Conservation (phyloP, 2,797 vertebrate genomes). For the Onychomys leucogaster region DNA sequence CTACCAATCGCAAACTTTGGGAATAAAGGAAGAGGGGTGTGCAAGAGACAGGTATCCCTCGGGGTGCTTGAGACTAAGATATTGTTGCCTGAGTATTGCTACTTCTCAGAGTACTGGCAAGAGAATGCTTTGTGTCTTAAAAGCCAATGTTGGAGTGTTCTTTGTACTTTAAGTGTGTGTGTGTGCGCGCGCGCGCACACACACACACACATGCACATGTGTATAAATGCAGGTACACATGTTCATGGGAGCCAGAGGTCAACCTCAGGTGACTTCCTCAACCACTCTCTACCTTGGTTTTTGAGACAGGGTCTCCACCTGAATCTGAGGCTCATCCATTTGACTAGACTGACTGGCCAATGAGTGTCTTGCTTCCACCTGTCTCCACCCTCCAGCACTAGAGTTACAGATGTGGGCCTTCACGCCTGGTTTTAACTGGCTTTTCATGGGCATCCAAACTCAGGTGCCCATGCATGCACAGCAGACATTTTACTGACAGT, state of each 20-base stretch:
- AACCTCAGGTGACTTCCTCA: neutral
- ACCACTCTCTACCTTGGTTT: neutral
- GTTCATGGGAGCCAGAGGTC: too few relatives aligned
- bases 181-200: accelerated
- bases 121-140: neutral
- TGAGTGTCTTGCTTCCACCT: neutral
- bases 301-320: neutral
- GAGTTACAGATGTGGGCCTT: neutral
- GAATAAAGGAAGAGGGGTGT: neutral
- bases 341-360: neutral
- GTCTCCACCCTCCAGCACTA: neutral
- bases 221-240: neutral
- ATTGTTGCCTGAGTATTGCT: neutral
- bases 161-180: neutral
- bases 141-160: neutral
- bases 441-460: neutral
- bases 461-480: neutral
- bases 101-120: neutral
- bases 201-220: too few relatives aligned
- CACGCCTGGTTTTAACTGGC: neutral
- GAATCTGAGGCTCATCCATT: neutral
- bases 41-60: neutral
- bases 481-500: neutral
- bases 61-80: neutral
- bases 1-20: neutral